Evolutionary conservation across 2,888 invertebrate genomes (phyloP).

Genomic region (Rhingia campestris): DNA sequence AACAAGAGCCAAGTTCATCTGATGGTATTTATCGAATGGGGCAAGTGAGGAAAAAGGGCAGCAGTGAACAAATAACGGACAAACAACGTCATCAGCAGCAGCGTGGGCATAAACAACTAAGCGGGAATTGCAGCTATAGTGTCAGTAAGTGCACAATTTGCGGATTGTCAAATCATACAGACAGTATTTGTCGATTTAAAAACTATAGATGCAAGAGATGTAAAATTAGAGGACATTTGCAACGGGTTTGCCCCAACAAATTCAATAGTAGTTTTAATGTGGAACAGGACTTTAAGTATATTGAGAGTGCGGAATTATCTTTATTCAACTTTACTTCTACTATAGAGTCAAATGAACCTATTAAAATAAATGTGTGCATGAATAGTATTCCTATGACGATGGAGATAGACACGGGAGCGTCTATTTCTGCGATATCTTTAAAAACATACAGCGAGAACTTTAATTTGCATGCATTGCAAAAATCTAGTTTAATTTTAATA

Average conservation of each 20-base stretch:
- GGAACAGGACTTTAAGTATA: conserved; percentile 12
- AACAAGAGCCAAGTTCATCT: conserved; percentile 11
- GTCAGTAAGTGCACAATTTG: conserved; percentile 51
- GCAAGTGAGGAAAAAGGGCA: conserved; percentile 11
- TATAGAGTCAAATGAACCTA: conserved; percentile 42
- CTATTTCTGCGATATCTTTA: too few relatives aligned
- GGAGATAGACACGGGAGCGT: conserved; percentile 68
- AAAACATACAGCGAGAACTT: too few relatives aligned
- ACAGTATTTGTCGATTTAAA: conserved; percentile 49
- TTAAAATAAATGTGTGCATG: conserved; percentile 41
- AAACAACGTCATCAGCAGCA: conserved; percentile 19
- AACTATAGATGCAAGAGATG: conserved; percentile 59
- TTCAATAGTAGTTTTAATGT: background rate
- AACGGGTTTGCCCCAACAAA: conserved; percentile 56
- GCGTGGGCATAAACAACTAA: conserved; percentile 11
- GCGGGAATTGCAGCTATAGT: conserved; percentile 9
- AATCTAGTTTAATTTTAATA: conserved; percentile 40
- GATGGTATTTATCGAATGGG: conserved; percentile 18
- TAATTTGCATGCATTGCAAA: too few relatives aligned
- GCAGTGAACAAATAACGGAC: background rate
- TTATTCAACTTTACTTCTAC: conserved; percentile 50
- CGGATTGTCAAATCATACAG: conserved; percentile 50
- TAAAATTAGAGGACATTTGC: conserved; percentile 62
- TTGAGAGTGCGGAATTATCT: conserved; percentile 52
- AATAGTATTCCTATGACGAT: conserved; percentile 45